phyloP scores from a whole-genome alignment of 2,113 vertebrate genomes.

The Cisticola juncidis region DNA sequence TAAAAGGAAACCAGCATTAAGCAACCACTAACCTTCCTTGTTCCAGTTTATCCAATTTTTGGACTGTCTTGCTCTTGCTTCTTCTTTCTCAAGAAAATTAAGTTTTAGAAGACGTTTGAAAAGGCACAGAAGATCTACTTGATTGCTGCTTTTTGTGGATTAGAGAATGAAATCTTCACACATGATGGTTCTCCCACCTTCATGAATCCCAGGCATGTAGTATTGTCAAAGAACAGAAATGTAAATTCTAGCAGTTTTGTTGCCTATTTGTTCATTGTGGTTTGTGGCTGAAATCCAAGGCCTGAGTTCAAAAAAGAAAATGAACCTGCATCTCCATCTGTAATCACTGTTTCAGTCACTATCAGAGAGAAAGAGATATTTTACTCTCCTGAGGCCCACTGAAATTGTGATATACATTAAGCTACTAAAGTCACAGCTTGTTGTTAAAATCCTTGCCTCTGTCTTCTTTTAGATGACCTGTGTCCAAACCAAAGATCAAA shows the following conservation, averaged over 20 bases:
- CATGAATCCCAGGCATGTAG: neutral
- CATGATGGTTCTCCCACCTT: neutral
- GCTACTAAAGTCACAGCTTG: neutral
- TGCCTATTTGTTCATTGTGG: fast-evolving
- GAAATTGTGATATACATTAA: neutral
- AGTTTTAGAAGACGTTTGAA: neutral
- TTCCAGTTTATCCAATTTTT: neutral
- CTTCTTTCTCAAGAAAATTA: neutral
- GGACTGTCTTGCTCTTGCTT: neutral
- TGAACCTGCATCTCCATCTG: neutral
- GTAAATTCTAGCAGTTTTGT: neutral
- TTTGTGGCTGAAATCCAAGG: neutral
- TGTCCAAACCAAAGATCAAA: neutral
- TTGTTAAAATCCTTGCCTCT: neutral
- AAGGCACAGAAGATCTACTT: neutral
- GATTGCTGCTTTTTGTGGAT: neutral
- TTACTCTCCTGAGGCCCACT: neutral
- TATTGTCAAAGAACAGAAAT: neutral
- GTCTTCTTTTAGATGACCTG: neutral
- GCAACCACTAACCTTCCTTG: neutral
- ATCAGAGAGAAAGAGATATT: neutral
- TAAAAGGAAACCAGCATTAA: neutral
- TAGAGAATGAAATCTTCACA: neutral
- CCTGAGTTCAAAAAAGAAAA: neutral
- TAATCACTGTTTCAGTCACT: neutral